Evolutionary conservation across 2,888 invertebrate genomes (phyloP), one percentile per base, ranked within the genome.

Genomic region (Mongoloraphidia duomilia): DNA sequence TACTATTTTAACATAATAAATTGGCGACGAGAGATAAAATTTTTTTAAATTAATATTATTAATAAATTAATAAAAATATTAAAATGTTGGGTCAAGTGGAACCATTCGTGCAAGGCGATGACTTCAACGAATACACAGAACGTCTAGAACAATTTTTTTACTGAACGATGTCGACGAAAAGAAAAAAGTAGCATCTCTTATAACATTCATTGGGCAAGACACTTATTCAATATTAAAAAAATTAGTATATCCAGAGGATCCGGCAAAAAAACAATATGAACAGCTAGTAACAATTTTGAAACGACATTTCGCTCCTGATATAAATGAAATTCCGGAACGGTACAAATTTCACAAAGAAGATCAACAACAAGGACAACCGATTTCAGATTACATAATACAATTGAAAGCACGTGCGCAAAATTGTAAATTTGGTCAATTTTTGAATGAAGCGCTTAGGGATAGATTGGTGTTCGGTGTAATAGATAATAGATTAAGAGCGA

Each of bases 281-380:
- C 12, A 40, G 13, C 13, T 40, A n/a, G 12, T 40, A 12, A n/a
- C 11, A 40, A 40, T n/a, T 9, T n/a, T 40, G 12, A 8, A 40
- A 9, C 8, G 13, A 11, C 40, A 40, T 12, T 40, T 40, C n/a
- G 8, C 11, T 9, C 40, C 40, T 12, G 9, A n/a, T 9, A 12
- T 40, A 9, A 51, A 52, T 35, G 45, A 46, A 3, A 53, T 55
- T n/a, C 41, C 53, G 0, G 54, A 58, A 49, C 34, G 55, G 8
- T 57, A 50, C 41, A 49, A 49, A 41, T 54, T 58, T 46, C 53
- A 54, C 45, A 53, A 56, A 42, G 40, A 52, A 9, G 34, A 51
- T 33, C 55, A 55, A 41, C 50, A 54, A 41, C 14, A 44, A 3
- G 36, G 51, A 35, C 55, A 56, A 39, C 46, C 53, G 2, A 49